Evolutionary conservation across 2,113 vertebrate species (phyloP).

Genomic region (Falcunculus frontatus): DNA sequence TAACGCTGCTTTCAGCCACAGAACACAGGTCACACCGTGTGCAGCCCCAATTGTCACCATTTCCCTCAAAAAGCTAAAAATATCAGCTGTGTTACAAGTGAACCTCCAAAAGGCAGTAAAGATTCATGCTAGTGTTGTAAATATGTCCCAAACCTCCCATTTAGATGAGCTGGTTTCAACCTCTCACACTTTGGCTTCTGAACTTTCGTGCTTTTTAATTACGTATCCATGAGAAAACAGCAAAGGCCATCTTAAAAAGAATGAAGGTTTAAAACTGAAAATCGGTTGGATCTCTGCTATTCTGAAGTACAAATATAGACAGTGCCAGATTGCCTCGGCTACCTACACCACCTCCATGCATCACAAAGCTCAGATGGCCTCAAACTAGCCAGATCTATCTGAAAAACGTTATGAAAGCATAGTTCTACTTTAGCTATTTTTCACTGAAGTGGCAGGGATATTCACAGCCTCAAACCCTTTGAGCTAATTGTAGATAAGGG

Average conservation of each 20-base stretch:
- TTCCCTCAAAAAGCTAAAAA: not conserved
- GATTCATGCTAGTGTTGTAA: not conserved
- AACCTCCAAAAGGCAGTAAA: not conserved
- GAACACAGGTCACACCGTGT: fast-evolving
- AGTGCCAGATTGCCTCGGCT: not conserved
- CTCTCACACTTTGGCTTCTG: not conserved
- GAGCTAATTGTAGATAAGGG: not conserved
- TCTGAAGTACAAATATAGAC: not conserved
- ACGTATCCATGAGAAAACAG: not conserved
- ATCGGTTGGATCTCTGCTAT: not conserved
- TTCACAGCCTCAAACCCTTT: not conserved
- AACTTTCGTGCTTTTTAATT: not conserved
- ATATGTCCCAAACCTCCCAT: not conserved
- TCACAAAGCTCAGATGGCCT: not conserved
- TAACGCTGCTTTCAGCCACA: fast-evolving
- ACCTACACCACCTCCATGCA: slow-evolving; percentile 13
- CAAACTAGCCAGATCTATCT: not conserved
- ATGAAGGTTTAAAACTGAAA: not conserved
- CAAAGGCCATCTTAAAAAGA: not conserved
- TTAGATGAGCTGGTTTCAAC: not conserved
- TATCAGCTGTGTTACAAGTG: not conserved
- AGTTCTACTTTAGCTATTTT: not conserved
- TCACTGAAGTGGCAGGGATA: not conserved
- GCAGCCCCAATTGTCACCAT: not conserved
- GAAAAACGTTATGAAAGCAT: not conserved